Evolutionary conservation across 2,888 invertebrate genomes (phyloP), one percentile per base, ranked within the genome.

Genomic region (Diaphora mendica): DNA sequence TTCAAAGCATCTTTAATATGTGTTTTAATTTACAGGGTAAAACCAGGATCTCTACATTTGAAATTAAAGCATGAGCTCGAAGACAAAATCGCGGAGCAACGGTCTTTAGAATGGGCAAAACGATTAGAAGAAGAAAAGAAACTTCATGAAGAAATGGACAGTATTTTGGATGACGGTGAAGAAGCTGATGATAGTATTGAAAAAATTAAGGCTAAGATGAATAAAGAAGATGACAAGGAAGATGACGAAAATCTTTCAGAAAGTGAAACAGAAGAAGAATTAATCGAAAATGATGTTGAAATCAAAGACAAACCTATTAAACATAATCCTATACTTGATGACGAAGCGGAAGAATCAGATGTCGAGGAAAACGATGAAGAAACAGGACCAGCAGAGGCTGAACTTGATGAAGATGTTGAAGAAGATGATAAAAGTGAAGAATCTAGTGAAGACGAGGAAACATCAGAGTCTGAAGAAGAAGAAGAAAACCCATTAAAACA

Each of bases 1-100:
- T 30, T 30, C 26, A 62, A 15, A 26, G 15, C 26, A 62, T 30
- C 7, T 17, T 30, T 13, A 44, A 17, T 20, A 64, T n/a, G 39
- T 48, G 33, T 42, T 35, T 23, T 30, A 13, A 64, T 30, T 76
- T 77, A 42, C 77, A 96, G 96, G 81, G 91, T 93, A 77, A 93
- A 97, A 88, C 97, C 98, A 64, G 98, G 98, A 0, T 96, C 96
- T 4, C 97, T 97, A 82, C 96, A 97, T 79, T 90, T 96, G n/a
- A 97, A 96, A 82, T 92, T 99, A 71, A 97, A 97, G 87, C 96
- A 97, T 77, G 97, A 97, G 78, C 94, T 99, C 3, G 96, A 97
- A 85, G 94, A 96, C 23, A 95, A 97, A 91, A 98, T 99, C 86
- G 96, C 96, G 4, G 96, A 96, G 78, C 97, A 97, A 85, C 95